Base-by-base conservation (phyloP, 2,888 invertebrate genomes). In the Onthophagus sagittarius region DNA sequence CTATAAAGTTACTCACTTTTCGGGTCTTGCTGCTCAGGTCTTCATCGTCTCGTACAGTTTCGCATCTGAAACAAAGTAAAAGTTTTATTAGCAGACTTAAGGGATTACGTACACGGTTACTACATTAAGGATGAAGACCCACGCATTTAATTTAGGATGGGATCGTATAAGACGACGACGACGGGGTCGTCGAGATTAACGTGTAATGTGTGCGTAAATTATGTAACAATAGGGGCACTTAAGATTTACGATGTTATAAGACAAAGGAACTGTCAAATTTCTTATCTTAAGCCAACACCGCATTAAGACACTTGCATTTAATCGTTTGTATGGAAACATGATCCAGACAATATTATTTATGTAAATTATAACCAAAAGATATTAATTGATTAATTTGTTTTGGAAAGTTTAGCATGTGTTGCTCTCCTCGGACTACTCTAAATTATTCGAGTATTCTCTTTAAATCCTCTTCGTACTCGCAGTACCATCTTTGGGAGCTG, bases 11-110 rank as follows among this genome's bases (percentile, higher is more conserved):
- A 67, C 67, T 67, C 31, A 67, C 67, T 67, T 67, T 67, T 31
- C 23, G 67, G 67, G 32, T n/a, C 67, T 6, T 67, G 23, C 9
- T 67, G n/a, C 31, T 67, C 31, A 67, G 67, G 67, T 67, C 15
- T 23, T 15, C 67, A 67, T 67, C 67, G 67, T 31, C 67, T 67
- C 32, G 6, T 7, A 53, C 39, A 53, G 39, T n/a, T 67, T n/a
- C 67, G 32, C 32, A 67, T 67, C 67, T 67, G 67, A 23, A 67
- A 67, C 67, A 67, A 67, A 67, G 67, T 23, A 32, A 67, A 67
- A 67, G 67, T 67, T 67, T 67, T 32, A 15, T 64, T 64, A 67
- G 31, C 32, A 23, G 67, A 67, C 32, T 23, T 23, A 67, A n/a
- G 67, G 32, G 23, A 67, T 32, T 32, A 67, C 67, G 31, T 67